These are phyloP conservation scores for Agonopterix alstromeriana DNA, from an alignment of 2,888 invertebrate species.

Conservation along the genomic window DNA sequence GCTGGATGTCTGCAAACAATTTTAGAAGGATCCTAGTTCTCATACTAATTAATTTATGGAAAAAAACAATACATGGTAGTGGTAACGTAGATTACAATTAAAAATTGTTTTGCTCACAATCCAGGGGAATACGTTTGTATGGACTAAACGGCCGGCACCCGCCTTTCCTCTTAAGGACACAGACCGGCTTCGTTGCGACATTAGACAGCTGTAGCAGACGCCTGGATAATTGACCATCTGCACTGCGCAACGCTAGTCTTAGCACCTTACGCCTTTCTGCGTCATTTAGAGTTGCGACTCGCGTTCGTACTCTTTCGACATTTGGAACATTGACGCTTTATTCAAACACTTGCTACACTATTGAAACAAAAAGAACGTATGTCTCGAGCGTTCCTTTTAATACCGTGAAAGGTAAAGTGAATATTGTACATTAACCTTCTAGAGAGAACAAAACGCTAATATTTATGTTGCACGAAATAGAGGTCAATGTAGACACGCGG, in stretches of 20 bases:
- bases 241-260: slow-evolving; percentile 15
- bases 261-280: neutral
- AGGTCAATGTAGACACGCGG: slow-evolving; percentile 31
- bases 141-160: too few relatives aligned
- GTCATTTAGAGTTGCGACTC: neutral
- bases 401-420: slow-evolving; percentile 36
- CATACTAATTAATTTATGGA: too few relatives aligned
- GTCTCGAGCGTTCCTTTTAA: slow-evolving; percentile 21
- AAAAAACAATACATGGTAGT: too few relatives aligned
- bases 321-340: slow-evolving; percentile 21
- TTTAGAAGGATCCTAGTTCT: too few relatives aligned
- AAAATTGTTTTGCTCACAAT: too few relatives aligned
- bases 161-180: too few relatives aligned
- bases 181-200: slow-evolving; percentile 27
- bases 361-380: slow-evolving; percentile 22
- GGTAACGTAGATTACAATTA: too few relatives aligned
- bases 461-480: slow-evolving; percentile 27
- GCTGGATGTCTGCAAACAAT: too few relatives aligned
- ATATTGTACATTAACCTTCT: slow-evolving; percentile 31
- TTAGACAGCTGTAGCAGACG: slow-evolving; percentile 29
- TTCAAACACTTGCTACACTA: slow-evolving; percentile 17
- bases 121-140: too few relatives aligned
- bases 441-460: slow-evolving; percentile 33
- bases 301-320: slow-evolving; percentile 1
- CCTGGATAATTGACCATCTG: slow-evolving; percentile 33